Evolutionary conservation across 2,797 vertebrate genomes (phyloP), one percentile per base, ranked within the genome.

Genomic region (Parauchenoglanis ngamensis): DNA sequence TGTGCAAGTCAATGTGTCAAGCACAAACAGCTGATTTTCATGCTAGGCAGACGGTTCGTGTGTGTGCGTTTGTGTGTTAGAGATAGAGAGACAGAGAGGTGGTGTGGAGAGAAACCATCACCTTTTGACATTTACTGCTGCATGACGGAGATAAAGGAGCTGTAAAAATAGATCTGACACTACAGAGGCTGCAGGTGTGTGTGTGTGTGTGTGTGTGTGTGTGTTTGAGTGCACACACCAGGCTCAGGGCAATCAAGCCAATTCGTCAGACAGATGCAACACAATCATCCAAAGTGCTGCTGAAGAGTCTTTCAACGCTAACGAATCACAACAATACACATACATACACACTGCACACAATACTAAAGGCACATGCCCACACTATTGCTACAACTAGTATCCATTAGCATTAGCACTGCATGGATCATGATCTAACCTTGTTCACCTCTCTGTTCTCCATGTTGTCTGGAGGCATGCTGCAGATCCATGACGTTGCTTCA

Each of bases 121-220:
- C 87, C 49, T 86, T 81, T 65, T 83, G 52, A 82, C 65, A 56
- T 86, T 90, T 88, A 84, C 52, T n/a, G n/a, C 78, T 54, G 40
- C 72, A 84, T 54, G 28, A 10, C 23, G 0, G 59, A 87, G 86
- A 87, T 87, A 77, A 87, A 83, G 86, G 63, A 52, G 72, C 49
- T 94, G 92, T 94, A 95, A 95, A 95, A 94, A 94, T 93, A 94
- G 94, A 92, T 92, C 94, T 93, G 94, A 95, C 94, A 93, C 92
- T 93, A 90, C 90, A 91, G 92, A 46, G 4, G 68, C n/a, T 46
- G 63, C 79, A 76, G 68, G 87, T 61, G 94, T 92, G 68, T 31
- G 72, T n/a, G 59, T 15, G 72, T 76, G 21, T 67, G 57, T 44
- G 56, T 63, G 54, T 59, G 68, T 44, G 67, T 40, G 17, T 70